Evolutionary conservation across 2,113 vertebrate genomes (phyloP).

Genomic region (Turnix velox): DNA sequence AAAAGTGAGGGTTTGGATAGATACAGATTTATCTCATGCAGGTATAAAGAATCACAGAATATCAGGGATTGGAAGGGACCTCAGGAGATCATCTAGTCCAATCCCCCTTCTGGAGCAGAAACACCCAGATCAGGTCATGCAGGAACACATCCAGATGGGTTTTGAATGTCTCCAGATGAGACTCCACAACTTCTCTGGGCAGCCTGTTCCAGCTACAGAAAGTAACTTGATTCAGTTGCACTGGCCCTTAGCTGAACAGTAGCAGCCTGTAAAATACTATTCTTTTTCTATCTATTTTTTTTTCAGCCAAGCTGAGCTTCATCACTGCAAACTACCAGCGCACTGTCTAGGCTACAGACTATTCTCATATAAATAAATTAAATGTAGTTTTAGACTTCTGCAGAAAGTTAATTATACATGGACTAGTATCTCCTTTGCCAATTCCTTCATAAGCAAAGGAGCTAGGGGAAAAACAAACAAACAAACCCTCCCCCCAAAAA

Average conservation of each 20-base stretch:
- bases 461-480: neutral
- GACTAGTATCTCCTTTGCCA: neutral
- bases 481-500: neutral
- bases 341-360: neutral
- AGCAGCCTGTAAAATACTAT: neutral
- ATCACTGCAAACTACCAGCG: neutral
- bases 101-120: too few species aligned
- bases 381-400: neutral
- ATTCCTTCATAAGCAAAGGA: neutral
- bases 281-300: neutral
- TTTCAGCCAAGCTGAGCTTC: neutral
- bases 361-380: neutral
- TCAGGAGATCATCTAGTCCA: too few species aligned
- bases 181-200: too few species aligned
- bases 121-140: too few species aligned
- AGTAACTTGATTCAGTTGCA: neutral
- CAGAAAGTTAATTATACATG: neutral
- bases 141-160: too few species aligned
- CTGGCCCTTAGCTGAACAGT: neutral
- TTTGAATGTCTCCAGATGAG: too few species aligned
- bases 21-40: neutral
- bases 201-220: too few species aligned
- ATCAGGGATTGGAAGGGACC: too few species aligned
- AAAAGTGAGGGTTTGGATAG: neutral
- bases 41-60: neutral